A percentile compares a stretch with the other conserved stretches of the same genome.
phyloP scores from a whole-genome alignment of 2,113 vertebrate species.

The Gnathonemus echidnorhynchus region DNA sequence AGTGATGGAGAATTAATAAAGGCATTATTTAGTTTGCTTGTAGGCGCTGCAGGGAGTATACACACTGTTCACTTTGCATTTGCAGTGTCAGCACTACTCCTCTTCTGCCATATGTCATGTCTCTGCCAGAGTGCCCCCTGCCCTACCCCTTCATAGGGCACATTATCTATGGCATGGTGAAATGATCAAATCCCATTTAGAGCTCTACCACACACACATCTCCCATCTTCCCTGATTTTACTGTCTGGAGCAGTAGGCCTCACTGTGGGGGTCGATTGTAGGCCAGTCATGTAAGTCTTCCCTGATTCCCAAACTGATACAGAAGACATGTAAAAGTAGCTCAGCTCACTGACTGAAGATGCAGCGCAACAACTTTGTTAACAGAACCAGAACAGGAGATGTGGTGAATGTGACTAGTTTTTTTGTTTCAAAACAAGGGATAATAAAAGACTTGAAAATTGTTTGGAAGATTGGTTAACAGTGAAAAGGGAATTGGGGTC shows the following conservation, averaged over 20 bases:
- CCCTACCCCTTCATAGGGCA: neutral
- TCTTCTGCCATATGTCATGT: neutral
- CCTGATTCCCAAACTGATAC: neutral
- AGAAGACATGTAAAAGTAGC: neutral
- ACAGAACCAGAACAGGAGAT: neutral
- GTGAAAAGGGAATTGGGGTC: neutral
- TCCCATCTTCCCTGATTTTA: constrained; percentile 1
- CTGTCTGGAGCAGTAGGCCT: constrained; percentile 22
- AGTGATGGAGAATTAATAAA: neutral
- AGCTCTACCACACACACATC: neutral
- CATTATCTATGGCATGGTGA: neutral
- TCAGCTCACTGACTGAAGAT: neutral
- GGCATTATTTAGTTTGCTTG: neutral
- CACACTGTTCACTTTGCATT: neutral
- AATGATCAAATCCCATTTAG: neutral
- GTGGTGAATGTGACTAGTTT: neutral
- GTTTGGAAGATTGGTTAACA: neutral
- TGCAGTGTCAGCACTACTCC: neutral
- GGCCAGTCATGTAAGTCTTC: neutral
- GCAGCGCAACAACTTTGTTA: neutral
- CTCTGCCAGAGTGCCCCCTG: neutral
- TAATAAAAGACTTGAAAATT: neutral
- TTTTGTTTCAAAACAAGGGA: neutral
- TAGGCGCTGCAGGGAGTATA: neutral
- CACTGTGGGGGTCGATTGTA: neutral